Conservation (phyloP, 2,888 invertebrate species). For the Acrobasis consociella region DNA sequence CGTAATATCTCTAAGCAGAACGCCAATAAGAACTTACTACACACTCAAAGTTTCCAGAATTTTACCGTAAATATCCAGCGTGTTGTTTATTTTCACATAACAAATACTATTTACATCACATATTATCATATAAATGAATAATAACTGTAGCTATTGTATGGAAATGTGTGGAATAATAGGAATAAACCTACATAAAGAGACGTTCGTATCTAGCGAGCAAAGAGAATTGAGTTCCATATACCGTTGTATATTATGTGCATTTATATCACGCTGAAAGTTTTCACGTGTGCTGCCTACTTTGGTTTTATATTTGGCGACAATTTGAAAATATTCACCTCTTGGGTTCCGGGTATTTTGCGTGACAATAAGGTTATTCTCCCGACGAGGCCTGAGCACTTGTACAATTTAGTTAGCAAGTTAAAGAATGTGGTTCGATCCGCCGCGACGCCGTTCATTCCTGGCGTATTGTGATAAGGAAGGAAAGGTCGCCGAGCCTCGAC, state of each 20-base stretch:
- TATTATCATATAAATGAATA: slow-evolving; percentile 58
- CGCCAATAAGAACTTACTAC: slow-evolving; percentile 1
- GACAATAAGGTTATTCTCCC: slow-evolving; percentile 58
- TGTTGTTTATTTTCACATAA: slow-evolving; percentile 24
- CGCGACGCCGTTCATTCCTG: slow-evolving; percentile 30
- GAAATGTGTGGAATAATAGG: slow-evolving; percentile 51
- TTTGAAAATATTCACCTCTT: slow-evolving; percentile 45
- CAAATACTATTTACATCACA: slow-evolving; percentile 39
- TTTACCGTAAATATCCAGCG: slow-evolving; percentile 8
- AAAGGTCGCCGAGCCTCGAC: slow-evolving; percentile 35
- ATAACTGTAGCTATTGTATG: slow-evolving; percentile 49
- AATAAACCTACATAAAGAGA: slow-evolving; percentile 44
- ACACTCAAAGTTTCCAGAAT: slow-evolving; percentile 12
- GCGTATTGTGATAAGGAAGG: slow-evolving; percentile 37
- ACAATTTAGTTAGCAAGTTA: slow-evolving; percentile 59
- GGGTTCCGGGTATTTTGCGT: slow-evolving; percentile 49
- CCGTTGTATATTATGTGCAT: slow-evolving; percentile 39
- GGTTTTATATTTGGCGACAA: slow-evolving; percentile 42
- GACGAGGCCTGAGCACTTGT: slow-evolving; percentile 43
- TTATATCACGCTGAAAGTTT: slow-evolving; percentile 41
- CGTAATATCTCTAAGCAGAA: not conserved
- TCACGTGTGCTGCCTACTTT: slow-evolving; percentile 41
- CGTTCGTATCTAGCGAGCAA: slow-evolving; percentile 36
- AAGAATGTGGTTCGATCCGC: slow-evolving; percentile 46
- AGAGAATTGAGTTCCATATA: slow-evolving; percentile 39